Evolutionary conservation across 2,797 vertebrate species (phyloP).

Genomic region (Lepilemur septentrionalis): DNA sequence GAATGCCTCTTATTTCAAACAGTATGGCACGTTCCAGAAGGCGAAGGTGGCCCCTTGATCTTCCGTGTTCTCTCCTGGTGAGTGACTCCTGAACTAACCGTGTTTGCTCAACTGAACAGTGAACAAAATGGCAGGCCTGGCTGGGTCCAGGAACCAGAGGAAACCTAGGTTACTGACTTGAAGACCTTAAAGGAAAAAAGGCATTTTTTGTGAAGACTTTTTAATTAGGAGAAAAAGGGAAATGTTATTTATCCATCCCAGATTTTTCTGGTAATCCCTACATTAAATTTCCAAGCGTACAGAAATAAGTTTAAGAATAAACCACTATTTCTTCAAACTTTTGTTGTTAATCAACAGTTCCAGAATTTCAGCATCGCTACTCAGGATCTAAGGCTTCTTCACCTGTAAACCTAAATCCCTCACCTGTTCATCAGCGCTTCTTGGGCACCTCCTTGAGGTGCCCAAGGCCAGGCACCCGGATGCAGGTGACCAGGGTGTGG

Average conservation of each 20-base stretch:
- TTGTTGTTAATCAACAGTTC: neutral
- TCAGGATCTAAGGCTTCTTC: neutral
- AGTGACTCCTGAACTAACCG: neutral
- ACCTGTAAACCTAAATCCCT: neutral
- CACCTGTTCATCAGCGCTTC: neutral
- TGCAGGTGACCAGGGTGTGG: neutral
- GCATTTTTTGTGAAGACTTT: neutral
- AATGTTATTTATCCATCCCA: neutral
- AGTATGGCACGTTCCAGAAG: neutral
- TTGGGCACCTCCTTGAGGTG: neutral
- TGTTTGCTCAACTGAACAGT: neutral
- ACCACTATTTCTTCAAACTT: neutral
- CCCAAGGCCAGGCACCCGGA: neutral
- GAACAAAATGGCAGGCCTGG: neutral
- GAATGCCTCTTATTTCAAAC: neutral
- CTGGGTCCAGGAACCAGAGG: neutral
- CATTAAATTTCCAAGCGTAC: neutral
- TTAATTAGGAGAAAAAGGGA: neutral
- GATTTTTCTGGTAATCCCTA: neutral
- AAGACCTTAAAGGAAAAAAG: neutral
- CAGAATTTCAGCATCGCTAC: neutral
- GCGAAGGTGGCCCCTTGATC: neutral
- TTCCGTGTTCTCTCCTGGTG: neutral
- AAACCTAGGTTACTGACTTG: neutral
- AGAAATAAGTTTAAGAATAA: neutral